These are phyloP conservation scores for Ispidina lecontei DNA, from an alignment of 2,797 vertebrate genomes.

Conservation along the genomic window DNA sequence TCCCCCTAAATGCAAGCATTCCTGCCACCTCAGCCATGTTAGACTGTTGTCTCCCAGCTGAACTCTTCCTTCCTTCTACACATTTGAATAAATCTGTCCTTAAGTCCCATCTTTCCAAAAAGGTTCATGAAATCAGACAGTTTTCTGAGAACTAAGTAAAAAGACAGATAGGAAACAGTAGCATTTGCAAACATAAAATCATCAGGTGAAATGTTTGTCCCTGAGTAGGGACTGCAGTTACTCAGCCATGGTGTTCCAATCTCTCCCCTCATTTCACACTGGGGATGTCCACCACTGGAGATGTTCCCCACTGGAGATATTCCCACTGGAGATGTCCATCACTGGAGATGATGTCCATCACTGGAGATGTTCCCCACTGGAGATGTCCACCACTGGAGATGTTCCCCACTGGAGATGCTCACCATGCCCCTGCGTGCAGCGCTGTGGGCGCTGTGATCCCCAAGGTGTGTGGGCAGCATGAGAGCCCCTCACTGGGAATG, in stretches of 20 bases:
- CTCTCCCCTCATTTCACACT: neutral
- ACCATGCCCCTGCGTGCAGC: accelerated
- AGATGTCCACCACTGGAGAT: no score
- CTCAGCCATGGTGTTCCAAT: neutral
- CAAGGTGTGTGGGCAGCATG: neutral
- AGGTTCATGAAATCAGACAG: accelerated
- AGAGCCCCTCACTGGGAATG: neutral
- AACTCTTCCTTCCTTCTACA: neutral
- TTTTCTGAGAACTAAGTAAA: neutral
- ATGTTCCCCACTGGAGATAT: no score
- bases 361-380: no score
- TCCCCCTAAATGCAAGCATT: neutral
- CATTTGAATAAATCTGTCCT: neutral
- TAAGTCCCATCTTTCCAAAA: neutral
- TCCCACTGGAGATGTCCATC: no score
- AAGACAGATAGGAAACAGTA: neutral
- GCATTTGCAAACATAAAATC: neutral
- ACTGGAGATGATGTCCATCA: accelerated
- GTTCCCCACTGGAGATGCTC: accelerated
- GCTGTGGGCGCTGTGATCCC: accelerated
- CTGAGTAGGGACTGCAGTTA: neutral
- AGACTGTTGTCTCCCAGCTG: neutral
- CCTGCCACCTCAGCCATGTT: neutral
- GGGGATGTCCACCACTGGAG: accelerated
- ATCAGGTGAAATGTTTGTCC: neutral